phyloP scores from a whole-genome alignment of 1,140 invertebrate genomes.

The Mizuhopecten yessoensis region DNA sequence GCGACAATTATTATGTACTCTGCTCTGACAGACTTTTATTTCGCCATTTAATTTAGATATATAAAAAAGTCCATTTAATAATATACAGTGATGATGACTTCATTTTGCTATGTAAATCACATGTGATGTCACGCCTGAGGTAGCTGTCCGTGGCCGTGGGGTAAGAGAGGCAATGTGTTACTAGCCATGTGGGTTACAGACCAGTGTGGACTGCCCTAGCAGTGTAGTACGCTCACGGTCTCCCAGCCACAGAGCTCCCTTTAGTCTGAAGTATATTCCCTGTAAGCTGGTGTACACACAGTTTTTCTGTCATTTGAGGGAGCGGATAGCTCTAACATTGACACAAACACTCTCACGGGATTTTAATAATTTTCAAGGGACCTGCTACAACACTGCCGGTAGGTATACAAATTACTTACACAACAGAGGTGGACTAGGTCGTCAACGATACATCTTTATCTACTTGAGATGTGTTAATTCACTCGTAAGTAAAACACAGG shows the following conservation, averaged over 20 bases:
- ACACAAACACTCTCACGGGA: neutral
- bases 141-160: neutral
- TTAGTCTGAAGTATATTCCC: neutral
- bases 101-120: neutral
- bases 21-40: neutral
- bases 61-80: neutral
- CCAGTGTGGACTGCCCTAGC: neutral
- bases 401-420: slow-evolving; percentile 39
- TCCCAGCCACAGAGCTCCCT: too few relatives aligned
- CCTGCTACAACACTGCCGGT: neutral
- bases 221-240: neutral
- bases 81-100: neutral
- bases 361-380: slow-evolving; percentile 21
- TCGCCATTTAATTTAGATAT: neutral
- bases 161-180: neutral
- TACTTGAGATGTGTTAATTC: neutral
- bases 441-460: neutral
- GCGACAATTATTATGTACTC: neutral
- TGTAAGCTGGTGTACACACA: neutral
- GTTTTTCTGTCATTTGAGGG: slow-evolving; percentile 3
- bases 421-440: neutral
- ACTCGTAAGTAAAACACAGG: neutral
- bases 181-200: neutral
- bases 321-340: too few relatives aligned
- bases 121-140: slow-evolving; percentile 36